Conservation (phyloP, 1,140 invertebrate species). For the Leptinotarsa lineolata region DNA sequence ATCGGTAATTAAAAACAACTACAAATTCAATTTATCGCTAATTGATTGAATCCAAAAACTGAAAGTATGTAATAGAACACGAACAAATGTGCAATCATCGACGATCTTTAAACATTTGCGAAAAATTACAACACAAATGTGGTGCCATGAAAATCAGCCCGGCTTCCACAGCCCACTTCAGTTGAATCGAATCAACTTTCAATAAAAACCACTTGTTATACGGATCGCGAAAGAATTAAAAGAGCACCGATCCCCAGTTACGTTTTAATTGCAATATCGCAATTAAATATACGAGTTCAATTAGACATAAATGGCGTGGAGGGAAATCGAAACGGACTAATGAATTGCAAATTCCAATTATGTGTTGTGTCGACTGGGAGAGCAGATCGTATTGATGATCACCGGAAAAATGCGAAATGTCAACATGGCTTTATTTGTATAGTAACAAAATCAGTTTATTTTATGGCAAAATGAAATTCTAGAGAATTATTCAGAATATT, state of each 20-base stretch:
- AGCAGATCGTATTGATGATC: no score
- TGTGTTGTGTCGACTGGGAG: not conserved
- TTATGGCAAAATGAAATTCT: no score
- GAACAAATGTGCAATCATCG: no score
- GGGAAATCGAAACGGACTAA: not conserved
- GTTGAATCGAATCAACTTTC: not conserved
- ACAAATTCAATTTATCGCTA: not conserved
- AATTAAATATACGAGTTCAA: constrained; percentile 4
- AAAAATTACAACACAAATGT: not conserved
- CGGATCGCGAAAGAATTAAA: not conserved
- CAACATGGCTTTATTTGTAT: no score
- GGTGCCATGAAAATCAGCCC: not conserved
- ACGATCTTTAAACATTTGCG: not conserved
- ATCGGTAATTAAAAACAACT: not conserved
- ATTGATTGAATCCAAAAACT: not conserved
- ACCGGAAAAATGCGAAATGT: no score
- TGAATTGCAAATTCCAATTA: not conserved
- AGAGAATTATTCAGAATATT: no score
- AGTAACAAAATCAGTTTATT: no score
- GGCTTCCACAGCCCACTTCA: not conserved
- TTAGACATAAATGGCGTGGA: not conserved
- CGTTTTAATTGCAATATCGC: not conserved
- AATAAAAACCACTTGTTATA: constrained; percentile 2
- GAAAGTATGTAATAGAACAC: no score
- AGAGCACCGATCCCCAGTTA: not conserved